Conservation (phyloP, 2,888 invertebrate genomes). For the Acronicta psi region DNA sequence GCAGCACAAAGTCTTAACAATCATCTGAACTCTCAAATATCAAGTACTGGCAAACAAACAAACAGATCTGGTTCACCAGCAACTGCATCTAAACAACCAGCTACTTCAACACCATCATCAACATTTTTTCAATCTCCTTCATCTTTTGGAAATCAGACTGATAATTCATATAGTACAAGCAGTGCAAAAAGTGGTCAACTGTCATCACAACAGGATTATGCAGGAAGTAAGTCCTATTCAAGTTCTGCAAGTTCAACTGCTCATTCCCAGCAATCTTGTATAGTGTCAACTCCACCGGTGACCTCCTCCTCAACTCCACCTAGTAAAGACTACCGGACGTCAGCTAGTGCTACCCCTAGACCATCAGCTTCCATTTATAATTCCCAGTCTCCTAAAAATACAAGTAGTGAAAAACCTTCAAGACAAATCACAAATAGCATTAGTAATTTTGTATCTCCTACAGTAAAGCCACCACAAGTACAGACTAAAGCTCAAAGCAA, state of each 20-base stretch:
- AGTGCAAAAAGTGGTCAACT: constrained; percentile 88
- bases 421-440: constrained; percentile 74
- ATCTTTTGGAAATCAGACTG: constrained; percentile 88
- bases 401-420: constrained; percentile 76
- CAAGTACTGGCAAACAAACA: constrained; percentile 87
- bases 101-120: constrained; percentile 87
- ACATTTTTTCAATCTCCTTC: constrained; percentile 91
- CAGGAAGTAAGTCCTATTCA: constrained; percentile 90
- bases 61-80: constrained; percentile 88
- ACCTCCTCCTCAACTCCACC: constrained; percentile 86
- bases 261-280: constrained; percentile 92
- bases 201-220: constrained; percentile 88
- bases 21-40: constrained; percentile 91
- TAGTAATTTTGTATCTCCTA: constrained; percentile 88
- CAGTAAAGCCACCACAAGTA: constrained; percentile 87
- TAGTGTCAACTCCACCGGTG: constrained; percentile 91
- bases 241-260: constrained; percentile 89
- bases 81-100: constrained; percentile 86
- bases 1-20: constrained; percentile 90
- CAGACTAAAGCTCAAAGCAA: constrained; percentile 94
- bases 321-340: constrained; percentile 91
- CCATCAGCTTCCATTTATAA: constrained; percentile 82
- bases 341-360: constrained; percentile 85
- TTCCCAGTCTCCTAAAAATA: constrained; percentile 80
- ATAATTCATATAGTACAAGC: constrained; percentile 88